Percentiles rank a stretch among this genome's conserved stretches.
These are phyloP conservation scores for Rhaphigaster nebulosa DNA, from an alignment of 2,888 invertebrate species.

Conservation along the genomic window DNA sequence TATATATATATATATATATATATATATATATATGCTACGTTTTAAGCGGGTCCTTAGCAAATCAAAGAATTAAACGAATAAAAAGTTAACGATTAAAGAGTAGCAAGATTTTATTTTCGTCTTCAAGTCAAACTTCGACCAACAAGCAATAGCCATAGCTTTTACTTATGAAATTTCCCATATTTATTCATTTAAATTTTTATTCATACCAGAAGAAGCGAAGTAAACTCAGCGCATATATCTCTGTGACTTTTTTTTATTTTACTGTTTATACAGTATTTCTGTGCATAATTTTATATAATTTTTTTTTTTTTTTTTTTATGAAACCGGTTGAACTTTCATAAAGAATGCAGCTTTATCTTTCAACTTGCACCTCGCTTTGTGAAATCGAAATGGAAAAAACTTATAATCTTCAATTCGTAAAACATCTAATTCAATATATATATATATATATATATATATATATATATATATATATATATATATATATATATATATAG, in stretches of 20 bases:
- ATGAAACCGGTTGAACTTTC: not conserved
- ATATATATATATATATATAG: too few species aligned
- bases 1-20: too few species aligned
- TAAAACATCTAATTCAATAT: not conserved
- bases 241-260: constrained; percentile 12
- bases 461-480: too few species aligned
- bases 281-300: constrained; percentile 25
- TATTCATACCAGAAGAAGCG: not conserved
- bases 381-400: not conserved
- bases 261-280: constrained; percentile 19
- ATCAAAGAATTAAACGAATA: too few species aligned
- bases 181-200: not conserved
- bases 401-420: not conserved
- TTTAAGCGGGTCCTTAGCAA: too few species aligned
- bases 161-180: not conserved
- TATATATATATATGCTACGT: too few species aligned
- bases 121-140: not conserved
- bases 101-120: not conserved
- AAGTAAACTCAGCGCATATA: constrained; percentile 5
- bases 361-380: constrained; percentile 22
- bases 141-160: not conserved
- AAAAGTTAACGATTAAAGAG: too few species aligned
- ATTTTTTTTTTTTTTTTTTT: not conserved
- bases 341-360: constrained; percentile 24
- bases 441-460: too few species aligned